These are phyloP conservation scores for Morpho deidamia DNA, from an alignment of 2,888 invertebrate species.

Conservation along the genomic window DNA sequence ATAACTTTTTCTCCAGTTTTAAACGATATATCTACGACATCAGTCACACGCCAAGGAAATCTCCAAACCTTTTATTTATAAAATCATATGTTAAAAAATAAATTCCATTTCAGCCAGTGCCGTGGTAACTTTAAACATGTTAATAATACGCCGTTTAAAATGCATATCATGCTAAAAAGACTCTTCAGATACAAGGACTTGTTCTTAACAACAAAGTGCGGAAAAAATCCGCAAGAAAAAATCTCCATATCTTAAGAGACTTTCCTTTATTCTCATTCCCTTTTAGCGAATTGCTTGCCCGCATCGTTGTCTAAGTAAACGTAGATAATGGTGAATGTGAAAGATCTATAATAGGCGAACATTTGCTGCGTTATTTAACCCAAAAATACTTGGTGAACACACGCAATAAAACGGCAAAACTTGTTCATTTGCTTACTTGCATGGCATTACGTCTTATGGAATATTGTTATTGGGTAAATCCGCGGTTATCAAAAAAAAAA, in stretches of 20 bases:
- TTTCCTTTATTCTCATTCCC: constrained; percentile 1
- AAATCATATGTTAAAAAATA: too few species aligned
- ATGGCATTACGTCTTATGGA: too few species aligned
- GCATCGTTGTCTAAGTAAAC: constrained; percentile 2
- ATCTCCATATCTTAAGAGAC: neutral
- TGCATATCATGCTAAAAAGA: neutral
- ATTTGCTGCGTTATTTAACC: constrained; percentile 4
- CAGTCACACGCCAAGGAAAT: too few species aligned
- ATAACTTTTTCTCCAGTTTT: too few species aligned
- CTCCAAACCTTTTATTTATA: too few species aligned
- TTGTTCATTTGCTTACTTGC: too few species aligned
- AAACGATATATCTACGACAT: too few species aligned
- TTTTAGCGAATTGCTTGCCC: constrained; percentile 1
- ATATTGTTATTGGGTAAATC: too few species aligned
- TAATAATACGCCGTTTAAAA: neutral
- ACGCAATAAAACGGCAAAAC: neutral
- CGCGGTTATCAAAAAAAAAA: too few species aligned
- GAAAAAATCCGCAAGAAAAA: neutral
- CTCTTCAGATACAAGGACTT: neutral
- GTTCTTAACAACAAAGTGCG: neutral
- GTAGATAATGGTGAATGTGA: neutral
- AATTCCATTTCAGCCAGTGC: too few species aligned
- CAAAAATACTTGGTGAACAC: neutral
- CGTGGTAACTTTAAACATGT: too few species aligned
- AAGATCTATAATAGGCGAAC: constrained; percentile 6